Percentiles rank a stretch among this genome's conserved stretches.
These are phyloP conservation scores for Ceratosolen solmsi DNA, from an alignment of 1,140 invertebrate genomes.

Conservation along the genomic window DNA sequence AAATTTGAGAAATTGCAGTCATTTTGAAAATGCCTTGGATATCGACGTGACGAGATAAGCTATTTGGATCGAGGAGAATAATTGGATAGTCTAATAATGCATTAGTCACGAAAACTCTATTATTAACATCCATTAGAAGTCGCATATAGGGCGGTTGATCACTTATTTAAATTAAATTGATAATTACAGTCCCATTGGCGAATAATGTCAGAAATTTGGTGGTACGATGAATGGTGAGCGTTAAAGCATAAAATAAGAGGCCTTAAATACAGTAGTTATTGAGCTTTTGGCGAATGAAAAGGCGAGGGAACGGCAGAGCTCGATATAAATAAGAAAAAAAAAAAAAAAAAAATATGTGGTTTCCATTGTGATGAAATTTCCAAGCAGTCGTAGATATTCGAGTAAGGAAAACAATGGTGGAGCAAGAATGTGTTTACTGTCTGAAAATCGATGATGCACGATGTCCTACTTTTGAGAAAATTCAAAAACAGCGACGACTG, in stretches of 20 bases:
- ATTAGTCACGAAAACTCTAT: not conserved
- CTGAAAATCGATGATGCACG: constrained; percentile 11
- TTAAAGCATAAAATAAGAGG: too few relatives aligned
- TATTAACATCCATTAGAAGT: not conserved
- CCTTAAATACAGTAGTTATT: too few relatives aligned
- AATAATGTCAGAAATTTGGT: too few relatives aligned
- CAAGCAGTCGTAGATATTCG: not conserved
- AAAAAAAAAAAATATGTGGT: not conserved
- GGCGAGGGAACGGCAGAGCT: not conserved
- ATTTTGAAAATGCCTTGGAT: not conserved
- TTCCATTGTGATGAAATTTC: not conserved
- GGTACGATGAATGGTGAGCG: too few relatives aligned
- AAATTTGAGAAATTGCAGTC: not conserved
- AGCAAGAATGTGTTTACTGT: not conserved
- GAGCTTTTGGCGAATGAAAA: not conserved
- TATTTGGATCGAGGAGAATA: not conserved
- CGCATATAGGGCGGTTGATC: not conserved
- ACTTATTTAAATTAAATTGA: not conserved
- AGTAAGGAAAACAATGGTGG: too few relatives aligned
- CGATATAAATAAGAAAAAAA: not conserved
- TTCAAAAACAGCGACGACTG: not conserved
- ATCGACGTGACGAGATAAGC: not conserved
- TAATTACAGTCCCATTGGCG: not conserved
- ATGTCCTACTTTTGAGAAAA: constrained; percentile 23
- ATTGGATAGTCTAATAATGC: not conserved